Conservation (phyloP, 1,140 invertebrate species). For the Chlorops oryzae region DNA sequence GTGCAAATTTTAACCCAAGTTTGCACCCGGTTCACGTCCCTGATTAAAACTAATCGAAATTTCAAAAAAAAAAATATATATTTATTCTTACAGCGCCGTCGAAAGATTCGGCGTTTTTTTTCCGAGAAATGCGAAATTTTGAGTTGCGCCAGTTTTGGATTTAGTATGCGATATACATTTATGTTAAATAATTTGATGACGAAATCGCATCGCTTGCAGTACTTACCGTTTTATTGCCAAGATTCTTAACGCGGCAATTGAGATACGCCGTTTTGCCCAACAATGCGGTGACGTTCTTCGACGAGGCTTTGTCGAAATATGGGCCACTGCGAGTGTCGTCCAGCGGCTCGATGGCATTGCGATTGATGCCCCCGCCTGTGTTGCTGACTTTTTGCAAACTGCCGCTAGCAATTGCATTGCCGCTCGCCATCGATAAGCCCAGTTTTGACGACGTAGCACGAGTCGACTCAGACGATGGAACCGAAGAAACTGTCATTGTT, state of each 20-base stretch:
- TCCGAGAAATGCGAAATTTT: too few relatives aligned
- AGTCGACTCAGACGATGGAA: background rate
- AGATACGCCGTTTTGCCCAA: slow-evolving; percentile 79
- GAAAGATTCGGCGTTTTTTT: too few relatives aligned
- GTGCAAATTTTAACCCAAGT: too few relatives aligned
- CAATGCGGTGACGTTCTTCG: slow-evolving; percentile 64
- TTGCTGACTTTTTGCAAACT: slow-evolving; percentile 30
- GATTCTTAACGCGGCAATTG: slow-evolving; percentile 76
- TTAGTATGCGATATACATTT: too few relatives aligned
- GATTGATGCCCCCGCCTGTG: slow-evolving; percentile 26
- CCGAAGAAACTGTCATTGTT: too few relatives aligned
- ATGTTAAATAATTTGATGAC: too few relatives aligned
- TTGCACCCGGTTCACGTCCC: too few relatives aligned
- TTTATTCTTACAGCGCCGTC: too few relatives aligned
- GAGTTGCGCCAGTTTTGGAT: too few relatives aligned
- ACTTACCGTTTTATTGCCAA: slow-evolving; percentile 82
- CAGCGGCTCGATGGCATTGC: slow-evolving; percentile 39
- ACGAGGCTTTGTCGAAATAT: slow-evolving; percentile 43
- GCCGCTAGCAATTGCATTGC: slow-evolving; percentile 28
- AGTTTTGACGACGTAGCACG: slow-evolving; percentile 7
- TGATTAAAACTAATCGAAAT: too few relatives aligned
- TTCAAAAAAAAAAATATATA: too few relatives aligned
- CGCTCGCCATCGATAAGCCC: slow-evolving; percentile 25
- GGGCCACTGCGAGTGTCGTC: slow-evolving; percentile 43
- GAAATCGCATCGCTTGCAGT: too few relatives aligned